Evolutionary conservation across 2,888 invertebrate genomes (phyloP), one percentile per base, ranked within the genome.

Genomic region (Ophioninae sp.): DNA sequence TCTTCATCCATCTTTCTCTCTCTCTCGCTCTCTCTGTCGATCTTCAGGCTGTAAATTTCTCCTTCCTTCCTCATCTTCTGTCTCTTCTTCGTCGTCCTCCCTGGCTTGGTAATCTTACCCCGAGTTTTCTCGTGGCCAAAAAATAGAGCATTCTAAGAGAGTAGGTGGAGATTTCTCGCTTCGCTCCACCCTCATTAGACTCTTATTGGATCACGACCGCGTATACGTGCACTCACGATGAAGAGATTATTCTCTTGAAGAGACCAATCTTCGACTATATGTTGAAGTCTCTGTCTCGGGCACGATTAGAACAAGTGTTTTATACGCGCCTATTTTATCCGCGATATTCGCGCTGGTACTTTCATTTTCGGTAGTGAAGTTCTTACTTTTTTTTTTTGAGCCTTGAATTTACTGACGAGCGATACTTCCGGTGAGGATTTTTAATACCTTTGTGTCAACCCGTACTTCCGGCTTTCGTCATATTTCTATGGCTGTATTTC

Each of bases 151-250:
- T 89, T 91, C 91, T 90, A 88, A 91, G 90, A 90, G 90, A 92
- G 93, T 92, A 91, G 93, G 92, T 92, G 93, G 93, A 92, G 92
- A 92, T 92, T 90, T 89, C 87, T 87, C 86, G 80, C 80, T 86
- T 88, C 86, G 91, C 92, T 91, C 92, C 92, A 92, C 92, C 92
- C 90, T 92, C 91, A 89, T 92, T 91, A 91, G 87, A 85, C 87
- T 87, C 90, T 90, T 90, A 92, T 92, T 92, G 92, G 92, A 73
- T 74, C 68, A 73, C 65, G 67, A 10, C 39, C 17, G 44, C 63
- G 37, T 71, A n/a, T 63, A 41, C 59, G 63, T 64, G 74, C 61
- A 72, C 72, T 73, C 30, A 20, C 30, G 64, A 82, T 76, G 72
- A 65, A 73, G 76, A 81, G 71, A 79, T 79, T 72, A 79, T 58